Evolutionary conservation across 2,888 invertebrate genomes (phyloP), one percentile per base, ranked within the genome.

Genomic region (Mallateleia sp.): DNA sequence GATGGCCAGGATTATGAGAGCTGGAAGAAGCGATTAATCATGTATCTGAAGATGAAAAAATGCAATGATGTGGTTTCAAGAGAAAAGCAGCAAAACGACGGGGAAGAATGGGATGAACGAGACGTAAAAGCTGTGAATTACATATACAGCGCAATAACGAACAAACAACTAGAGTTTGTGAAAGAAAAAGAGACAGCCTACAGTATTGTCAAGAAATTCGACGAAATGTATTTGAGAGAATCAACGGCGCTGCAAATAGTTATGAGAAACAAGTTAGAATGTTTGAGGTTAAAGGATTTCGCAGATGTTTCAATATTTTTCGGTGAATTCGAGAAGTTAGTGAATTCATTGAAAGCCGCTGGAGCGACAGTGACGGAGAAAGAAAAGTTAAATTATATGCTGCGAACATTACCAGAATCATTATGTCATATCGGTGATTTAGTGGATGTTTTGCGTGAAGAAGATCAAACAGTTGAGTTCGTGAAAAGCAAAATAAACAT

Each of bases 301-400:
- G 11, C 52, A 18, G 89, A 90, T 34, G 15, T 67, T 24, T 34
- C 42, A 20, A 45, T 34, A 71, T 91, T 91, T 79, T 91, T 88
- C 42, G 77, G 38, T 22, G 62, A 62, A 42, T 62, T 62, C 24
- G 62, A 62, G n/a, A 62, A 62, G 15, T 56, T 74, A 64, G 66
- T 88, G 4, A 91, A 91, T 72, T 89, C 89, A 11, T 79, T 91
- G 25, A 92, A 62, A 60, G 20, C 50, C 90, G 91, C 6, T 90
- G 91, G 45, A 32, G 91, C 89, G 11, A 87, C 24, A 42, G 80
- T 91, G 11, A 81, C 56, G 9, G 89, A 91, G 58, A 72, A 89
- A 58, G 90, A 92, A 67, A 91, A 91, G 82, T 56, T 91, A 45
- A 89, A 85, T 62, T 91, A 92, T 62, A 90, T 92, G 89, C 42